Conservation (phyloP, 2,888 invertebrate species). For the Alentia gelatinosa region DNA sequence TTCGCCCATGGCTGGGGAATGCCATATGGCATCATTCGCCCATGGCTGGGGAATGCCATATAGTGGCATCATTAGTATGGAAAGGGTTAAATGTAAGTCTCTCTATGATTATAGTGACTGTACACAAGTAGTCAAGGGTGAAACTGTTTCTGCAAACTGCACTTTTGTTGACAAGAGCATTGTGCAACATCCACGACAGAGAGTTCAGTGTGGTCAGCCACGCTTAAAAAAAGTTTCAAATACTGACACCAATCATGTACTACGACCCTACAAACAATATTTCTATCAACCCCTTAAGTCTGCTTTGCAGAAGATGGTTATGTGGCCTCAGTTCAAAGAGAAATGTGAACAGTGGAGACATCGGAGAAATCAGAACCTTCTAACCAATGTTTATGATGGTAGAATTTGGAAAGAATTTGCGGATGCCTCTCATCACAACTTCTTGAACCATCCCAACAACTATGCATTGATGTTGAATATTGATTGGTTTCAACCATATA, state of each 20-base stretch:
- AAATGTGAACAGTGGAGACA: conserved; percentile 15
- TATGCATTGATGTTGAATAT: neutral
- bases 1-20: no score
- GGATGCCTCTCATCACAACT: neutral
- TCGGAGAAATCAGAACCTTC: neutral
- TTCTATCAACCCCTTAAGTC: neutral
- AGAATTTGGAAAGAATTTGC: conserved; percentile 15
- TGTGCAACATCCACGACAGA: neutral
- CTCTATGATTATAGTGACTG: conserved; percentile 3
- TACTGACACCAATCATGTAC: neutral
- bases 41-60: no score
- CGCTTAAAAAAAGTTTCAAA: neutral
- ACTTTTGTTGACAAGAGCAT: neutral
- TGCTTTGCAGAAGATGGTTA: neutral
- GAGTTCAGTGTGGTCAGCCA: neutral
- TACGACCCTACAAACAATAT: neutral
- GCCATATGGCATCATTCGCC: no score
- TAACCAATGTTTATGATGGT: conserved; percentile 2
- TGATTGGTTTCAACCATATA: conserved; percentile 29
- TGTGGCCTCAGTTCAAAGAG: neutral
- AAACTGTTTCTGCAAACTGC: neutral
- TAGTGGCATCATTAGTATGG: no score
- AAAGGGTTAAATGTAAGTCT: neutral
- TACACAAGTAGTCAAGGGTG: neutral
- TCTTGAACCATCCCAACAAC: neutral